Base-by-base conservation (phyloP, 2,888 invertebrate genomes). In the Geotrupes spiniger region DNA sequence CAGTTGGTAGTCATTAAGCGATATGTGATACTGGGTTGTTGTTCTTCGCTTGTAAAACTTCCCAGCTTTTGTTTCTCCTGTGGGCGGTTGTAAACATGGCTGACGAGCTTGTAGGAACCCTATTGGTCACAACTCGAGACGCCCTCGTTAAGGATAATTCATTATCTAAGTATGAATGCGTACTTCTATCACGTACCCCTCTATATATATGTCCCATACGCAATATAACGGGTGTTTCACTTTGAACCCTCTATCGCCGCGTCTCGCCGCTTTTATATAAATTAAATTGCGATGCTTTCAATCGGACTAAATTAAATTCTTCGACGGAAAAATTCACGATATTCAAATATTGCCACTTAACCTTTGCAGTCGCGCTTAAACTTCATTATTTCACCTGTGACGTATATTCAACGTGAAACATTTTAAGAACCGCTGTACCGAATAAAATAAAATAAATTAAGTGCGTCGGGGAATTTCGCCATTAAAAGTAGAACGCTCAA, bases 11-110 rank as follows among this genome's bases (percentile, higher is more conserved):
- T 36, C 21, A 29, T 16, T 10, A 36, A 27, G 28, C n/a, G 25
- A 37, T 46, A 41, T 38, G 53, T 48, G 44, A 43, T 43, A 31
- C 26, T 36, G 36, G 27, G 37, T 49, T 45, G 46, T 52, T 53
- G 47, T 53, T 53, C 48, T 36, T 49, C 46, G 38, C 49, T 56
- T 52, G 48, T 52, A 55, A 52, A 56, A 57, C 56, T 58, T 59
- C 54, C 48, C 52, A 52, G 57, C 54, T 60, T 59, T 61, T 60
- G 57, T 60, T 59, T 56, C 58, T 59, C 54, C 51, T 52, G 58
- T 59, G 56, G 62, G 62, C 61, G 61, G 59, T 56, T 62, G 57
- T 60, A 59, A 62, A 61, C 54, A 62, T 62, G 61, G 62, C 62
- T 58, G 59, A 57, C 60, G 42, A 42, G 46, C 43, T 59, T 54